A percentile compares a stretch with the other conserved stretches of the same genome.
phyloP scores from a whole-genome alignment of 2,797 vertebrate genomes.

The Helostoma temminkii region DNA sequence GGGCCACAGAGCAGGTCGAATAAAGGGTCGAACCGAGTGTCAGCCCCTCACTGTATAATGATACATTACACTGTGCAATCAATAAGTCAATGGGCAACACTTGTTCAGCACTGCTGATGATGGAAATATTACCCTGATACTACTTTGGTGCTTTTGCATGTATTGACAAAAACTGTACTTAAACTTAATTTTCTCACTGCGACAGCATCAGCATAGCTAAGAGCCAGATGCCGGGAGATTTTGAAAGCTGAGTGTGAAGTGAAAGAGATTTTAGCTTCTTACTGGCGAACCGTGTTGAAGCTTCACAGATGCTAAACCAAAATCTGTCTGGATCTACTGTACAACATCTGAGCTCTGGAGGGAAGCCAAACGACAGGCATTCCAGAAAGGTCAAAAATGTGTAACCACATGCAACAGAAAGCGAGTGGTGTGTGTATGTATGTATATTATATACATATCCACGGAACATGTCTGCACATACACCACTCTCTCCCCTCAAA shows the following conservation, averaged over 20 bases:
- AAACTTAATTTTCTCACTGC: conserved; percentile 77
- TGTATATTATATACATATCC: background rate
- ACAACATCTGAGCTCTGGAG: conserved; percentile 6
- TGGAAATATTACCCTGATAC: conserved; percentile 77
- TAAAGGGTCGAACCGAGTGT: conserved; percentile 64
- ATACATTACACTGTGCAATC: conserved; percentile 79
- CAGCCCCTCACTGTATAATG: conserved; percentile 81
- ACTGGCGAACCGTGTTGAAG: background rate
- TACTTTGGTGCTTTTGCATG: conserved; percentile 55
- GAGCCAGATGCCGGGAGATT: conserved; percentile 76
- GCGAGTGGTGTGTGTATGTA: conserved; percentile 23
- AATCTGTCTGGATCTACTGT: conserved; percentile 1
- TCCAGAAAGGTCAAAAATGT: too few relatives aligned
- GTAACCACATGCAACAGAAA: conserved; percentile 18
- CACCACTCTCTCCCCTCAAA: conserved; percentile 42
- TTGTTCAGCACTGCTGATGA: conserved; percentile 73
- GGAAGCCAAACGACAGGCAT: conserved; percentile 15
- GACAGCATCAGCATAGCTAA: conserved; percentile 44
- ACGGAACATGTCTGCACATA: conserved; percentile 19
- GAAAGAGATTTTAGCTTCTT: background rate
- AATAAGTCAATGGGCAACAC: conserved; percentile 84
- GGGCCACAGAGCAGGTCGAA: conserved; percentile 70
- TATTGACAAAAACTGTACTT: conserved; percentile 70
- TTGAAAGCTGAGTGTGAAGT: background rate
- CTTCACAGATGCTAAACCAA: conserved; percentile 10